Percentiles rank a stretch among this genome's conserved stretches.
These are phyloP conservation scores for Xyrauchen texanus DNA, from an alignment of 2,113 vertebrate genomes.

Conservation along the genomic window DNA sequence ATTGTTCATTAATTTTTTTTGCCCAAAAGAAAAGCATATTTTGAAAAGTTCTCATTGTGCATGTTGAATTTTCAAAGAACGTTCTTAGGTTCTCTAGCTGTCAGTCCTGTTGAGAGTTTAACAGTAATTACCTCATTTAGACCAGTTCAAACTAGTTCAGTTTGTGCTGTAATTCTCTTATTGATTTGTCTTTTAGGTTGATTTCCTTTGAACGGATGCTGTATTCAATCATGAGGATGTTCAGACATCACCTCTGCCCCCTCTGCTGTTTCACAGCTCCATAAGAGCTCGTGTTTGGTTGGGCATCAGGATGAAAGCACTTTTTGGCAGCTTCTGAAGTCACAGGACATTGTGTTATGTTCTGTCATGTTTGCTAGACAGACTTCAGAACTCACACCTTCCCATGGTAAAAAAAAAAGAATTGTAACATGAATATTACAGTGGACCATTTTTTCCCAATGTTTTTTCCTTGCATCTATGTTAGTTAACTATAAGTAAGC, in stretches of 20 bases:
- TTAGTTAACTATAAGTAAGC: too few relatives aligned
- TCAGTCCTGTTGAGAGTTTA: not conserved
- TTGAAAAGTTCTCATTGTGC: not conserved
- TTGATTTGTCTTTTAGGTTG: not conserved
- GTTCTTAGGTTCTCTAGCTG: not conserved
- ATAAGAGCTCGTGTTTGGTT: not conserved
- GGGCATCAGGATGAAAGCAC: not conserved
- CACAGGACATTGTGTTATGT: constrained; percentile 5
- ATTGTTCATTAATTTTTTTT: too few relatives aligned
- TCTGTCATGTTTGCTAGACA: constrained; percentile 8
- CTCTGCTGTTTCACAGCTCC: constrained; percentile 2
- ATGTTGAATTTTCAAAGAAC: not conserved
- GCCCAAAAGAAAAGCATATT: too few relatives aligned
- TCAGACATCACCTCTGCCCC: constrained; percentile 2
- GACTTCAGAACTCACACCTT: not conserved
- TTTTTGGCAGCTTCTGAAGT: not conserved
- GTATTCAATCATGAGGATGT: constrained; percentile 8
- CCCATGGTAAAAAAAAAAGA: not conserved
- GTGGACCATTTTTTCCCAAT: not conserved
- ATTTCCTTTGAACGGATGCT: not conserved
- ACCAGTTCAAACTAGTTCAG: not conserved
- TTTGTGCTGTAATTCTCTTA: too few relatives aligned
- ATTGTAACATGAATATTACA: not conserved
- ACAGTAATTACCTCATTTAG: not conserved
- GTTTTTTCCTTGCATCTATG: too few relatives aligned